Percentiles rank a stretch among this genome's conserved stretches.
These are phyloP conservation scores for Lates japonicus DNA, from an alignment of 2,797 vertebrate species.

Conservation along the genomic window DNA sequence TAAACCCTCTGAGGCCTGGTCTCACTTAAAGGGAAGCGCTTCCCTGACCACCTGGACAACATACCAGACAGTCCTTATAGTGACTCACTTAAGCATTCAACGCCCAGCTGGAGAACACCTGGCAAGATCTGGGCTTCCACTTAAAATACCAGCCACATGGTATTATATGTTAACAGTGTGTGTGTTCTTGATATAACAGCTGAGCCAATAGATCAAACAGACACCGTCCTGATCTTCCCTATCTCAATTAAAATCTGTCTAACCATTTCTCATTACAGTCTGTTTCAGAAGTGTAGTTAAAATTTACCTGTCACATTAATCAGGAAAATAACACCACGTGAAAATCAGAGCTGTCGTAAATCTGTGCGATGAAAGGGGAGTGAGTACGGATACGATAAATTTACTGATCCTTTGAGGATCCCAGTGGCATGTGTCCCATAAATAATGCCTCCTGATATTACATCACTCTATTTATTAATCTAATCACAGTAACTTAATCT, in stretches of 20 bases:
- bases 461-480: slow-evolving; percentile 17
- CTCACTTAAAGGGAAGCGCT: slow-evolving; percentile 54
- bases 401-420: slow-evolving; percentile 32
- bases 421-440: slow-evolving; percentile 26
- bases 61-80: slow-evolving; percentile 57
- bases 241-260: slow-evolving; percentile 21
- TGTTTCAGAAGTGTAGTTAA: slow-evolving; percentile 3
- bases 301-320: slow-evolving; percentile 22
- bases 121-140: slow-evolving; percentile 51
- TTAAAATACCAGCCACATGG: slow-evolving; percentile 52
- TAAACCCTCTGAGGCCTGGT: slow-evolving; percentile 38
- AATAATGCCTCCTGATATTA: slow-evolving; percentile 24
- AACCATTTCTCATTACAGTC: neutral
- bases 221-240: neutral
- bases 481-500: slow-evolving; percentile 19
- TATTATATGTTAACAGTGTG: slow-evolving; percentile 23
- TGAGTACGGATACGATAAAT: slow-evolving; percentile 23
- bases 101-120: slow-evolving; percentile 71
- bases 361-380: slow-evolving; percentile 27
- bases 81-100: slow-evolving; percentile 53
- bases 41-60: slow-evolving; percentile 67
- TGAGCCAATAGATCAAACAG: slow-evolving; percentile 18
- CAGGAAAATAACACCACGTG: slow-evolving; percentile 8
- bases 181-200: slow-evolving; percentile 37
- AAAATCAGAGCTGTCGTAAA: slow-evolving; percentile 37